Conservation (phyloP, 2,797 vertebrate species). For the Syndactyla subalaris region DNA sequence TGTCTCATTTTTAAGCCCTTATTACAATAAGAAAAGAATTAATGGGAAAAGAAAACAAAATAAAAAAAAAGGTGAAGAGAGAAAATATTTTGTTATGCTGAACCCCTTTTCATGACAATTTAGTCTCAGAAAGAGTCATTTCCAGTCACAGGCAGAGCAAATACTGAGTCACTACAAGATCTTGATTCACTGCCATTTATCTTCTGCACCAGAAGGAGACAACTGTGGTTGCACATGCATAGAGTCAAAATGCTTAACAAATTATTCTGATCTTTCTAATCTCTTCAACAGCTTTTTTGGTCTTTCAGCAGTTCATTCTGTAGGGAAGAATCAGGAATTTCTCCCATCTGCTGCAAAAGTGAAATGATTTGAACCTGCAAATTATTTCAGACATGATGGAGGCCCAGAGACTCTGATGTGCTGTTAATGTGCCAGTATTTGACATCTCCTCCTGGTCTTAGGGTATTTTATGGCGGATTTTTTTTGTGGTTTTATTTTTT, state of each 20-base stretch:
- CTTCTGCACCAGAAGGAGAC: background rate
- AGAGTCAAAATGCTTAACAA: slow-evolving; percentile 6
- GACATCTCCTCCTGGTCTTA: background rate
- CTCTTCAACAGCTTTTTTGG: slow-evolving; percentile 15
- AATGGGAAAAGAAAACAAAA: background rate
- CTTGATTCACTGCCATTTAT: background rate
- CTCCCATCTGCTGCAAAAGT: background rate
- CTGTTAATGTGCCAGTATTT: background rate
- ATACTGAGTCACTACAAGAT: background rate
- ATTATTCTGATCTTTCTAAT: slow-evolving; percentile 30
- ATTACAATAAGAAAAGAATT: background rate
- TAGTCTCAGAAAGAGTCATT: background rate
- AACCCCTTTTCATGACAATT: background rate
- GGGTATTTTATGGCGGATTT: background rate
- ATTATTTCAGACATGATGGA: background rate
- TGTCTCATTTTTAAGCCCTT: background rate
- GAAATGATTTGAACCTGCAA: slow-evolving; percentile 3
- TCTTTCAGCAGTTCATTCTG: background rate
- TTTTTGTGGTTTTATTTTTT: background rate
- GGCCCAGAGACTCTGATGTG: background rate
- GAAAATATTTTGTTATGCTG: background rate
- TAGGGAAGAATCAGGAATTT: background rate
- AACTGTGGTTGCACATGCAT: background rate
- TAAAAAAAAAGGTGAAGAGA: background rate
- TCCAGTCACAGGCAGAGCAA: background rate